These are phyloP conservation scores for Melanotaenia pygmaea DNA, from an alignment of 2,797 vertebrate species.

Conservation along the genomic window DNA sequence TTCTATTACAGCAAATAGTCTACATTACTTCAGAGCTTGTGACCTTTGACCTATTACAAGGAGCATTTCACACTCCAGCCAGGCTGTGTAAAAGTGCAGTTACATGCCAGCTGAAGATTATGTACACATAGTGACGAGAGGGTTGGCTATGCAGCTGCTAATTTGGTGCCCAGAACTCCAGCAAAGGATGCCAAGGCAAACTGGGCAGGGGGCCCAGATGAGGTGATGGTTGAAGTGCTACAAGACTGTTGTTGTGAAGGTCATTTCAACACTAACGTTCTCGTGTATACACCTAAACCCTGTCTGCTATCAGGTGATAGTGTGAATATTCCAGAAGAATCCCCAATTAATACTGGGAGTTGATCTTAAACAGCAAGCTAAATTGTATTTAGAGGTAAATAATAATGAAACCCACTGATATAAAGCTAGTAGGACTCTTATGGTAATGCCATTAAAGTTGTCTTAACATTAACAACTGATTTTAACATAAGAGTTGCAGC, in stretches of 20 bases:
- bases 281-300: not conserved
- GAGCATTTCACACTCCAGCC: slow-evolving; percentile 28
- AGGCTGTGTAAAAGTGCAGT: slow-evolving; percentile 13
- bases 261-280: slow-evolving; percentile 3
- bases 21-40: slow-evolving; percentile 8
- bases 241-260: slow-evolving; percentile 25
- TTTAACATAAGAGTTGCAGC: not conserved
- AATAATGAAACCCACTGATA: not conserved
- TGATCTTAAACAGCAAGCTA: not conserved
- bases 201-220: slow-evolving; percentile 26
- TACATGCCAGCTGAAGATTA: slow-evolving; percentile 28
- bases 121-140: slow-evolving; percentile 21
- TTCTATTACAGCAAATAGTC: not conserved
- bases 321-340: not conserved
- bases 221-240: slow-evolving; percentile 24
- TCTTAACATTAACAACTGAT: not conserved
- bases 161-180: slow-evolving; percentile 27
- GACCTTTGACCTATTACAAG: slow-evolving; percentile 27
- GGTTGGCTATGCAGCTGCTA: slow-evolving; percentile 16
- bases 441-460: not conserved
- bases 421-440: not conserved
- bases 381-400: not conserved
- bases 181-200: slow-evolving; percentile 32
- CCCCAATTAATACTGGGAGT: not conserved
- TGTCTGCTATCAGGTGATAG: not conserved